Percentiles rank a stretch among this genome's conserved stretches.
Conservation (phyloP, 2,797 vertebrate species). For the Macrochelys suwanniensis region DNA sequence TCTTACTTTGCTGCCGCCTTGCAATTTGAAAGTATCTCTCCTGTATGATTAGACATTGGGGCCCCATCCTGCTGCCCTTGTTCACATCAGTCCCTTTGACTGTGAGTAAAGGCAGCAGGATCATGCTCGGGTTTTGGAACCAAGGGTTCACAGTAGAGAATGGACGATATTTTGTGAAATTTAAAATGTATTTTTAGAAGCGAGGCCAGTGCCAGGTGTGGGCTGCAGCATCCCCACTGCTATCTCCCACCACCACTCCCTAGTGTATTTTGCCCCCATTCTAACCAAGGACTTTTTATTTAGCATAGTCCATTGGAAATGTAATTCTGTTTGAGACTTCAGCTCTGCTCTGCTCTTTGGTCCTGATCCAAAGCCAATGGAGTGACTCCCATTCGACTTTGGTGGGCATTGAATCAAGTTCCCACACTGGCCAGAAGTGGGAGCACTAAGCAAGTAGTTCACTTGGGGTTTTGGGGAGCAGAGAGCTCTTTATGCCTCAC, state of each 20-base stretch:
- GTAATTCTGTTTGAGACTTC: background rate
- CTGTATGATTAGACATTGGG: background rate
- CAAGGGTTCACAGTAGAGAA: background rate
- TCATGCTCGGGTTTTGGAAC: background rate
- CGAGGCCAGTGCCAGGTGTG: background rate
- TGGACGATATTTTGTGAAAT: background rate
- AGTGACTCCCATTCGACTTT: background rate
- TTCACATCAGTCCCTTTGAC: rapidly evolving
- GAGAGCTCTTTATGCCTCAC: background rate
- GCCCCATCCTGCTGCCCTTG: background rate
- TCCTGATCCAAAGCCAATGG: background rate
- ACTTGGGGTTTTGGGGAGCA: background rate
- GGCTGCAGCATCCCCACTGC: background rate
- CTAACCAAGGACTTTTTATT: background rate
- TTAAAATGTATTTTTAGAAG: background rate
- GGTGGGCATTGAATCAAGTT: background rate
- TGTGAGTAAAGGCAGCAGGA: background rate
- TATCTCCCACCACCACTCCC: background rate
- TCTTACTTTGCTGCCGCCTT: background rate
- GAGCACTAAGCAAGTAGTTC: background rate
- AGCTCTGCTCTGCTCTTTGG: background rate
- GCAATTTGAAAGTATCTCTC: background rate
- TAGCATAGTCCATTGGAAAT: background rate
- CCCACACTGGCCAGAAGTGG: background rate
- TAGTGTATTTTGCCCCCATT: background rate